Percentiles rank a stretch among this genome's conserved stretches.
phyloP scores from a whole-genome alignment of 2,888 invertebrate species.

The Drosophila monieri region DNA sequence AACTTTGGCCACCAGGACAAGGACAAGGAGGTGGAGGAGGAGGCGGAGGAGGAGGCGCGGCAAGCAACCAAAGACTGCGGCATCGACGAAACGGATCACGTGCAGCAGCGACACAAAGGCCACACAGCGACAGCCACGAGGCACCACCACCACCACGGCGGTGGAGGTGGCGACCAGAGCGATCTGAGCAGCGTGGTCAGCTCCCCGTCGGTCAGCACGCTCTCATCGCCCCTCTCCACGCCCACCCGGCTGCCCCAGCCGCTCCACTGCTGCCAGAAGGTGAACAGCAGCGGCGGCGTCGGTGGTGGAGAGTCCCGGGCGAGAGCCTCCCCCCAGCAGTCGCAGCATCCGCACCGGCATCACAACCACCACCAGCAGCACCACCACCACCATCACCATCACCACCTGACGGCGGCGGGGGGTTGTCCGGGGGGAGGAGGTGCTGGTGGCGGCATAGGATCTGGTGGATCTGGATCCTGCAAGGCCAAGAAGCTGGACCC shows the following conservation, averaged over 20 bases:
- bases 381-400: conserved; percentile 54
- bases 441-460: conserved; percentile 24
- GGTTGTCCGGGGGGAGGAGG: conserved; percentile 39
- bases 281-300: neutral
- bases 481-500: conserved; percentile 83
- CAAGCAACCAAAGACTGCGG: conserved; percentile 64
- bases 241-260: conserved; percentile 78
- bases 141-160: conserved; percentile 58
- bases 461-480: conserved; percentile 63
- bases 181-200: conserved; percentile 81
- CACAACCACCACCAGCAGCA: conserved; percentile 56
- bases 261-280: conserved; percentile 80
- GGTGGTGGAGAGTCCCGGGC: conserved; percentile 38
- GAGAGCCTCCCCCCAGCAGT: conserved; percentile 56
- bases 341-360: conserved; percentile 52
- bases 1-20: conserved; percentile 58
- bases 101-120: conserved; percentile 79
- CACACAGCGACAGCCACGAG: conserved; percentile 52
- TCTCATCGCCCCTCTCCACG: conserved; percentile 80
- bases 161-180: conserved; percentile 56
- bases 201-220: conserved; percentile 80
- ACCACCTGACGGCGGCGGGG: conserved; percentile 54
- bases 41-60: neutral
- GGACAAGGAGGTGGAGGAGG: neutral
- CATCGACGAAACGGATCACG: conserved; percentile 77